Evolutionary conservation across 1,140 invertebrate species (phyloP), one percentile per base, ranked within the genome.

Genomic region (Campoletis sonorensis): DNA sequence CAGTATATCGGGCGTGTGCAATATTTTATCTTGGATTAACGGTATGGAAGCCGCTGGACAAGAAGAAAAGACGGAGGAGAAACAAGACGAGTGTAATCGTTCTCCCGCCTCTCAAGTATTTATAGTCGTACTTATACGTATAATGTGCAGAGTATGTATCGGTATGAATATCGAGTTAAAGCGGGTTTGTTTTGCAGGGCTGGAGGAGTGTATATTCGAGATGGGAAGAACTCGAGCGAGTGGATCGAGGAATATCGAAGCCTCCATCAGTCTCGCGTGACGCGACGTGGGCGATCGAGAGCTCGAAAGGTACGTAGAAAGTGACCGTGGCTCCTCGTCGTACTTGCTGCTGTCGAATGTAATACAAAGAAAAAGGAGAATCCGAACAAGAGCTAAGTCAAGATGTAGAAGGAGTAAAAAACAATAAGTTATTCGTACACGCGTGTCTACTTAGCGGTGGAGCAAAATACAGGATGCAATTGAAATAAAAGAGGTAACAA

Each of bases 211-310:
- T 18, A 37, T 64, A 30, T 37, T 23, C 58, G 49, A 58, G 78
- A 75, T 37, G 72, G 61, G 26, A 40, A 54, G 45, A 30, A 11
- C 61, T 10, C 70, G 33, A 64, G 68, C 68, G 72, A 23, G 40
- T 61, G 72, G 37, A 81, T 78, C 58, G 40, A 68, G 67, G 61
- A 51, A 67, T 82, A 80, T 72, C 70, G 64, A 80, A 45, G 49
- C 72, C 81, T 79, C 68, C 79, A 83, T 83, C 82, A 79, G 75
- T 83, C 79, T 81, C 79, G 77, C 80, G 80, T 83, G 82, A 81
- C 75, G 72, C 82, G 64, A 79, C 82, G 80, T 83, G 80, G 82
- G 82, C 82, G 82, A 81, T 83, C 67, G 67, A 18, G 67, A 70
- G 27, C 82, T 18, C 64, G 21, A 30, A 76, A 79, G 58, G 49